Percentiles rank a stretch among this genome's conserved stretches.
Evolutionary conservation across 2,113 vertebrate genomes (phyloP).

Genomic region (Chaetorhynchus papuensis): DNA sequence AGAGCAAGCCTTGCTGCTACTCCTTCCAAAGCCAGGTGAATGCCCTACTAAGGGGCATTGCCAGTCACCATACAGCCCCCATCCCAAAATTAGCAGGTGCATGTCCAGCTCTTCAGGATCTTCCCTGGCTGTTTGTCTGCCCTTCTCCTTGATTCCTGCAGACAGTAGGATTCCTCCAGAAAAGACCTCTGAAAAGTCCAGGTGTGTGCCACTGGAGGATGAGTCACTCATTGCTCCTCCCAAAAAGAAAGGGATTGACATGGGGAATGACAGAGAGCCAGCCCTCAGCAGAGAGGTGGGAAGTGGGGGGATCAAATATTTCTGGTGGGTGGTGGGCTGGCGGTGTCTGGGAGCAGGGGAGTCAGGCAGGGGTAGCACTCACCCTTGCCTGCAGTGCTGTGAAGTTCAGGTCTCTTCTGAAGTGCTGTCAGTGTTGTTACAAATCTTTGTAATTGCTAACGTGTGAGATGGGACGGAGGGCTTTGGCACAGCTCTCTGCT

Average conservation of each 20-base stretch:
- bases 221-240: neutral
- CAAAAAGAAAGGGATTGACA: neutral
- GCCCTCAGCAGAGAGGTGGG: neutral
- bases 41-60: neutral
- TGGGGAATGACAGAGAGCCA: neutral
- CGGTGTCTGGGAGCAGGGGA: neutral
- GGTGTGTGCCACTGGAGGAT: neutral
- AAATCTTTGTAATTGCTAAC: neutral
- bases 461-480: rapidly evolving
- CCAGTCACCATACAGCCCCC: neutral
- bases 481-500: neutral
- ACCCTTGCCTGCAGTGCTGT: neutral
- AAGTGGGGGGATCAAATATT: neutral
- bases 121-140: neutral
- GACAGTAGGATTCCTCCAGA: neutral
- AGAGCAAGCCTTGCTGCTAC: neutral
- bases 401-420: neutral
- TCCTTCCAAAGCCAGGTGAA: neutral
- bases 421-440: neutral
- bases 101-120: neutral
- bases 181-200: neutral
- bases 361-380: neutral
- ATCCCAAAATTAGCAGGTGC: neutral
- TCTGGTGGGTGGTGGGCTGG: neutral
- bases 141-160: neutral